A percentile compares a stretch with the other conserved stretches of the same genome.
These are phyloP conservation scores for Forbesichthys agassizii DNA, from an alignment of 2,113 vertebrate genomes.

Conservation along the genomic window DNA sequence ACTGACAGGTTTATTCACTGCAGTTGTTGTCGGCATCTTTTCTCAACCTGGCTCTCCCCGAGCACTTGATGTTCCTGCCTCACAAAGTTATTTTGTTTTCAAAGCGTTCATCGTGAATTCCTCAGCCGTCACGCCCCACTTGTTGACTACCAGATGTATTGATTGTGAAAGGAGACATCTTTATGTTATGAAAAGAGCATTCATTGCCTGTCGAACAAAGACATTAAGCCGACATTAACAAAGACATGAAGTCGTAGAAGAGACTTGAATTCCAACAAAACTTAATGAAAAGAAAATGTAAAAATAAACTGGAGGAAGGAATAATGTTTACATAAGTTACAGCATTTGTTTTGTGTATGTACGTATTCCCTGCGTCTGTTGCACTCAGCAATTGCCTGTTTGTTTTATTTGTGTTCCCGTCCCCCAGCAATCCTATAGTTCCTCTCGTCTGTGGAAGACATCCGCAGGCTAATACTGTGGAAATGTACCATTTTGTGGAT, in stretches of 20 bases:
- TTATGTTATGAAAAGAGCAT: too few species aligned
- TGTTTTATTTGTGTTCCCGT: constrained; percentile 10
- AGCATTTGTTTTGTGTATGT: constrained; percentile 26
- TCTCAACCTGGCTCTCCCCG: constrained; percentile 14
- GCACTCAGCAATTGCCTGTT: constrained; percentile 6
- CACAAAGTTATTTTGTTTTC: neutral
- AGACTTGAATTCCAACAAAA: constrained; percentile 46
- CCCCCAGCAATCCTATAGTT: neutral
- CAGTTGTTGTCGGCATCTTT: neutral
- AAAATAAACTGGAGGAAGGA: constrained; percentile 50
- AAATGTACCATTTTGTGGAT: neutral
- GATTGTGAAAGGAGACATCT: constrained; percentile 26
- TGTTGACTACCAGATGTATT: constrained; percentile 25
- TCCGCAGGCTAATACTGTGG: constrained; percentile 5
- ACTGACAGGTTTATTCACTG: constrained; percentile 42
- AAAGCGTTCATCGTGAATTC: neutral
- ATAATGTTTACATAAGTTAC: constrained; percentile 65
- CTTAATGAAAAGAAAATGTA: constrained; percentile 20
- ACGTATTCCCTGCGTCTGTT: constrained; percentile 24
- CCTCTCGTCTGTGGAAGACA: constrained; percentile 8
- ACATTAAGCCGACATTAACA: constrained; percentile 16
- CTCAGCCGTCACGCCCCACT: constrained; percentile 23
- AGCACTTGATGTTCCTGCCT: too few species aligned
- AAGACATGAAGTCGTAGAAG: neutral
- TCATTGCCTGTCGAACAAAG: neutral